Evolutionary conservation across 2,888 invertebrate genomes (phyloP).

Genomic region (Hemicrepidius hirtus): DNA sequence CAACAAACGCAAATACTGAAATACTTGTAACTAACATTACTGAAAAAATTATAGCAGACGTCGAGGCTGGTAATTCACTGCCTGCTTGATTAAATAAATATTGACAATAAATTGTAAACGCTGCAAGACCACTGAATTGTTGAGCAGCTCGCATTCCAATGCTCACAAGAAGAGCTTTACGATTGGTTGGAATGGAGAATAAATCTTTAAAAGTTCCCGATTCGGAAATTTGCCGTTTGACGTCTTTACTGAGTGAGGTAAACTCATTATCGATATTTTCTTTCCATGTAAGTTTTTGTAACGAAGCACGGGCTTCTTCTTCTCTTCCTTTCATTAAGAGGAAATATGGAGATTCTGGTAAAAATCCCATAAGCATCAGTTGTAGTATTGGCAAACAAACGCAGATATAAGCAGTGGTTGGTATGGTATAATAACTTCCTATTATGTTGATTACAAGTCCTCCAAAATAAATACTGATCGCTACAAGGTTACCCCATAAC

Average conservation of each 20-base stretch:
- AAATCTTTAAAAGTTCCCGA: constrained; percentile 63
- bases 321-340: constrained; percentile 60
- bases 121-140: constrained; percentile 61
- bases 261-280: constrained; percentile 61
- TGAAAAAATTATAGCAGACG: constrained; percentile 63
- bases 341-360: constrained; percentile 76
- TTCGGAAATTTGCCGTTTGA: constrained; percentile 64
- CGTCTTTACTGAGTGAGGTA: constrained; percentile 58
- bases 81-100: constrained; percentile 63
- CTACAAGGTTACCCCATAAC: constrained; percentile 62
- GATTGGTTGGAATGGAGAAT: constrained; percentile 60
- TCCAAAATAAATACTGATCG: constrained; percentile 59
- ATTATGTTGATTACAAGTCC: constrained; percentile 65
- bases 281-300: constrained; percentile 59
- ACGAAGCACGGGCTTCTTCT: constrained; percentile 60
- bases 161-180: constrained; percentile 61
- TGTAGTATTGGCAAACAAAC: constrained; percentile 76
- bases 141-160: constrained; percentile 62
- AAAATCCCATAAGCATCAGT: constrained; percentile 74
- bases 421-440: constrained; percentile 75
- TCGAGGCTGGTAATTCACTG: constrained; percentile 59
- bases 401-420: constrained; percentile 74
- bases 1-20: constrained; percentile 52
- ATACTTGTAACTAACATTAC: background rate
- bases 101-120: constrained; percentile 62